Percentiles rank a stretch among this genome's conserved stretches.
Conservation (phyloP, 2,113 vertebrate species). For the Myiopsitta monachus region DNA sequence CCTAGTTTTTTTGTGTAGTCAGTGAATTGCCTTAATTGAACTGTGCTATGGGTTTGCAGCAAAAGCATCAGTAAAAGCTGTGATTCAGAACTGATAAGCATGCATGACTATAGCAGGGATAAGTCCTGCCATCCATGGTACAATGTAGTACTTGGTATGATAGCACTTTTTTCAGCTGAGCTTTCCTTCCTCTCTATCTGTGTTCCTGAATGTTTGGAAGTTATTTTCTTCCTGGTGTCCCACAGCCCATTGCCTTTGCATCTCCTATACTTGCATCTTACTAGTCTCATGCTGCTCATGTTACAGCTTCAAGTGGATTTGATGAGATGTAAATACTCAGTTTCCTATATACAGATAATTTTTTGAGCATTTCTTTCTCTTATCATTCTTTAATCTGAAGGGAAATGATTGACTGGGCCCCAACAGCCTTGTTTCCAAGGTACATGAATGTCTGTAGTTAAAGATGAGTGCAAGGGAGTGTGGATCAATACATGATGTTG, state of each 20-base stretch:
- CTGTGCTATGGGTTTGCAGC: neutral
- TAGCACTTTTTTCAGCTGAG: neutral
- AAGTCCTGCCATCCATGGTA: neutral
- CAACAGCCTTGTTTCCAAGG: neutral
- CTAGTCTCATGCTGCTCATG: neutral
- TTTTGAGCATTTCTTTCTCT: neutral
- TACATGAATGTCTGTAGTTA: neutral
- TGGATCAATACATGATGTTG: neutral
- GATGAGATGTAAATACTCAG: neutral
- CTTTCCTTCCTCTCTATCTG: neutral
- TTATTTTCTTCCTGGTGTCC: neutral
- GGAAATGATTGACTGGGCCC: neutral
- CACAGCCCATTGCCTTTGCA: neutral
- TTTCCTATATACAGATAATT: neutral
- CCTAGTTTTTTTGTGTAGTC: neutral
- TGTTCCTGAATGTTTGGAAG: neutral
- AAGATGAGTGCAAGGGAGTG: neutral
- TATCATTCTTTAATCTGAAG: neutral
- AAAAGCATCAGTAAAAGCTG: neutral
- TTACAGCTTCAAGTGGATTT: neutral
- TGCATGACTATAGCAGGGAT: neutral
- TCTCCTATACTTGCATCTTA: neutral
- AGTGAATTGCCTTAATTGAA: neutral
- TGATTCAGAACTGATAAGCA: neutral
- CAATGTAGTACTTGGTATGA: neutral